Percentiles rank a stretch among this genome's conserved stretches.
Conservation (phyloP, 2,797 vertebrate species). For the Cottoperca gobio region DNA sequence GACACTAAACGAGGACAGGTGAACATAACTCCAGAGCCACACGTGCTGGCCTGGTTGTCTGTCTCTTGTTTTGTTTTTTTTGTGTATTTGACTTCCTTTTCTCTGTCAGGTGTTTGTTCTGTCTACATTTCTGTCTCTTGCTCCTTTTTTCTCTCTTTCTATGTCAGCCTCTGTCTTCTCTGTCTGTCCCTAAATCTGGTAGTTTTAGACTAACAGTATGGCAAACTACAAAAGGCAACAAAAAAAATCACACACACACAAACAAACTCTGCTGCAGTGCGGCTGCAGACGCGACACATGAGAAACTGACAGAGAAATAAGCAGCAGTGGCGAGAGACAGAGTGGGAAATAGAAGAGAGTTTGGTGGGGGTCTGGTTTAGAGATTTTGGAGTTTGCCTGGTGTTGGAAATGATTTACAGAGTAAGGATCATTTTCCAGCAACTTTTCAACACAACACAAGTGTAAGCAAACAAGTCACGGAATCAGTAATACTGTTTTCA, state of each 20-base stretch:
- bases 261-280: conserved; percentile 72
- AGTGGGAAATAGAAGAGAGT: conserved; percentile 12
- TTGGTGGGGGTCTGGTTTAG: conserved; percentile 1
- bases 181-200: conserved; percentile 33
- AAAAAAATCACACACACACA: conserved; percentile 32
- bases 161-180: background rate
- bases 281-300: conserved; percentile 52
- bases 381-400: conserved; percentile 4
- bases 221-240: conserved; percentile 31
- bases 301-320: conserved; percentile 45
- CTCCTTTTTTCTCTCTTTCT: conserved; percentile 17
- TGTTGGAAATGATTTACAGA: background rate
- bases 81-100: background rate
- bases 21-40: background rate
- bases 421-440: background rate
- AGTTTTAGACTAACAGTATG: conserved; percentile 11
- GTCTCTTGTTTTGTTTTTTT: background rate
- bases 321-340: conserved; percentile 25
- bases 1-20: background rate
- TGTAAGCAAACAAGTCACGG: conserved; percentile 13
- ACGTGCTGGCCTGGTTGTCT: background rate
- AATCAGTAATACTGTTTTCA: background rate
- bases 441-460: background rate
- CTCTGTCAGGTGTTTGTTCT: conserved; percentile 20
- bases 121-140: conserved; percentile 11